These are phyloP conservation scores for Xylocopa sonorina DNA, from an alignment of 1,140 invertebrate genomes.

Conservation along the genomic window DNA sequence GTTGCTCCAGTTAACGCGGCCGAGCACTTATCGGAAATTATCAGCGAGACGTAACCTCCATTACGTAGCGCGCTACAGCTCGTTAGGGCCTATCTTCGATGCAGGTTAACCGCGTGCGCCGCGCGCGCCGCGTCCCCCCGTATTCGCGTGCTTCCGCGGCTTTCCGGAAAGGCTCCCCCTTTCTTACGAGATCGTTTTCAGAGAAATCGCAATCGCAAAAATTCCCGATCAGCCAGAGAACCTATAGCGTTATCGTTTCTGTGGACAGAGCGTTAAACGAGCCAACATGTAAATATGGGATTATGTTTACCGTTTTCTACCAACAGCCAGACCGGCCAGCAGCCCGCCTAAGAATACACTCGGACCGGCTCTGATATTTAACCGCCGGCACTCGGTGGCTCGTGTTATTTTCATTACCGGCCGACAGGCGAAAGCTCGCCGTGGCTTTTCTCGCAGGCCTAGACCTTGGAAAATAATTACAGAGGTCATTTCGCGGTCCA, in stretches of 20 bases:
- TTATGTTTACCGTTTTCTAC: slow-evolving; percentile 43
- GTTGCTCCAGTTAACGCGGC: slow-evolving; percentile 76
- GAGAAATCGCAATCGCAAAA: no score
- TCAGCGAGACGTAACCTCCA: slow-evolving; percentile 77
- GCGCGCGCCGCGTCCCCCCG: background rate
- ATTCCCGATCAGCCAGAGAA: no score
- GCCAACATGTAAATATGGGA: slow-evolving; percentile 32
- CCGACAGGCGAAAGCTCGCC: background rate
- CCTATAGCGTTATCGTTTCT: slow-evolving; percentile 28
- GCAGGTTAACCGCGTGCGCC: slow-evolving; percentile 62
- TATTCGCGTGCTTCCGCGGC: background rate
- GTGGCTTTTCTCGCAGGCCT: slow-evolving; percentile 27
- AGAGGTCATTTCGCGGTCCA: slow-evolving; percentile 54
- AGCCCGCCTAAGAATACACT: slow-evolving; percentile 8
- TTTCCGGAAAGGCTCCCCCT: slow-evolving; percentile 9
- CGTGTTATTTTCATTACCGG: slow-evolving; percentile 54
- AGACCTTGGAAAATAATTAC: slow-evolving; percentile 68
- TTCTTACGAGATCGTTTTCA: no score
- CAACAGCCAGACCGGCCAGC: background rate
- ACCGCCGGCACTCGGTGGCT: slow-evolving; percentile 16
- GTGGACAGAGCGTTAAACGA: slow-evolving; percentile 23
- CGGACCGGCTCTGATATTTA: slow-evolving; percentile 40
- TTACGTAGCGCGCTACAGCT: slow-evolving; percentile 70
- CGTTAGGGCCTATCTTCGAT: slow-evolving; percentile 72
- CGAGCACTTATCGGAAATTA: slow-evolving; percentile 80